Percentiles rank a stretch among this genome's conserved stretches.
Evolutionary conservation across 2,797 vertebrate genomes (phyloP).

Genomic region (Pitangus sulphuratus): DNA sequence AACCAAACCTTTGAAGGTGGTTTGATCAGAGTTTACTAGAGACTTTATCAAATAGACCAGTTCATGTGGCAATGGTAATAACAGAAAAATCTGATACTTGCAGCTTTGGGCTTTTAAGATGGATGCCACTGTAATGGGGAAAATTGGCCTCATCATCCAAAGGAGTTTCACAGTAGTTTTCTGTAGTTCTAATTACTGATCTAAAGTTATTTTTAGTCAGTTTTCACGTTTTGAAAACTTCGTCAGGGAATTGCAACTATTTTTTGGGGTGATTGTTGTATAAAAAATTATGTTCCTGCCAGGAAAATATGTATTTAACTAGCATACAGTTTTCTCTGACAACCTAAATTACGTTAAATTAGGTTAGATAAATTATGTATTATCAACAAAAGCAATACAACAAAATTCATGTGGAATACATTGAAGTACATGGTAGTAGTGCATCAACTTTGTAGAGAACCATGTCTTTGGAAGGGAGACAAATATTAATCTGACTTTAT

Average conservation of each 20-base stretch:
- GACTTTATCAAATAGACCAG: not conserved
- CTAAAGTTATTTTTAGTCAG: not conserved
- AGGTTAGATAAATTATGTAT: not conserved
- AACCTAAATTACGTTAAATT: not conserved
- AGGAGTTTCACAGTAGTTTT: not conserved
- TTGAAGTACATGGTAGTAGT: not conserved
- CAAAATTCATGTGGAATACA: not conserved
- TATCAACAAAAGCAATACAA: not conserved
- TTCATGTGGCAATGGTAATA: not conserved
- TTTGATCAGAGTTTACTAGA: not conserved
- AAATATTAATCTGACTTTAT: conserved; percentile 7
- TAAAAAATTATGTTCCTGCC: not conserved
- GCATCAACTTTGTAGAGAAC: not conserved
- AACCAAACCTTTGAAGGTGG: not conserved
- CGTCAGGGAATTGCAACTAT: not conserved
- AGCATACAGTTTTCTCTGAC: not conserved
- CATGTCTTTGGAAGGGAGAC: not conserved
- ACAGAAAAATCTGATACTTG: not conserved
- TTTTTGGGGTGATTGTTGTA: not conserved
- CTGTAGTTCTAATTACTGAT: not conserved
- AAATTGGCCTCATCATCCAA: not conserved
- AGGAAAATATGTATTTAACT: not conserved
- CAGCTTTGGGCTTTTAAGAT: not conserved
- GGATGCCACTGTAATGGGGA: not conserved
- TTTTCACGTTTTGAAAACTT: not conserved